Conservation (phyloP, 1,140 invertebrate species). For the Elysia chlorotica region DNA sequence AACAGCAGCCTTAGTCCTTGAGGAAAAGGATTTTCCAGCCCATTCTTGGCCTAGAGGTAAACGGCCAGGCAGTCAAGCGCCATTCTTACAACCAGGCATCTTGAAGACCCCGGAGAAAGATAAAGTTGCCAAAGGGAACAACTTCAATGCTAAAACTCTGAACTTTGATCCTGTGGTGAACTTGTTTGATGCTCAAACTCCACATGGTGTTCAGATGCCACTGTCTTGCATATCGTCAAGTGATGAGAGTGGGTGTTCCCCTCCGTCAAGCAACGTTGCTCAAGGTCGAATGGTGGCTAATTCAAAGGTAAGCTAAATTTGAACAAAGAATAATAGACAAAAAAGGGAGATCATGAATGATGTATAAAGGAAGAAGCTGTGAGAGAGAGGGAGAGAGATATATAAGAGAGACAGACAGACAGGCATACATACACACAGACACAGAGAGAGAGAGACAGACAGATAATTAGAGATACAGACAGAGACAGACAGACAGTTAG, state of each 20-base stretch:
- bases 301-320: no score
- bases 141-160: constrained; percentile 43
- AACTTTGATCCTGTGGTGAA: constrained; percentile 53
- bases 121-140: constrained; percentile 29
- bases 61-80: constrained; percentile 18
- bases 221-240: constrained; percentile 37
- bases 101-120: constrained; percentile 37
- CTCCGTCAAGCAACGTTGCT: no score
- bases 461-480: no score
- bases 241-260: constrained; percentile 26
- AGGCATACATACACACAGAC: no score
- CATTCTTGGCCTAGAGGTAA: constrained; percentile 51
- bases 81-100: constrained; percentile 42
- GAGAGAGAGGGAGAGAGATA: no score
- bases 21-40: constrained; percentile 12
- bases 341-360: no score
- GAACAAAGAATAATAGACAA: no score
- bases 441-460: no score
- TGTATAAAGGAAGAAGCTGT: no score
- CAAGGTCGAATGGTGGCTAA: no score
- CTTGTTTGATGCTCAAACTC: constrained; percentile 39
- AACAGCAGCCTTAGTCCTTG: constrained; percentile 5
- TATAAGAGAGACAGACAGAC: no score
- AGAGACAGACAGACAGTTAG: no score
- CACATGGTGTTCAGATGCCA: constrained; percentile 36